These are phyloP conservation scores for Anser cygnoides DNA, from an alignment of 2,113 vertebrate species.

Conservation along the genomic window DNA sequence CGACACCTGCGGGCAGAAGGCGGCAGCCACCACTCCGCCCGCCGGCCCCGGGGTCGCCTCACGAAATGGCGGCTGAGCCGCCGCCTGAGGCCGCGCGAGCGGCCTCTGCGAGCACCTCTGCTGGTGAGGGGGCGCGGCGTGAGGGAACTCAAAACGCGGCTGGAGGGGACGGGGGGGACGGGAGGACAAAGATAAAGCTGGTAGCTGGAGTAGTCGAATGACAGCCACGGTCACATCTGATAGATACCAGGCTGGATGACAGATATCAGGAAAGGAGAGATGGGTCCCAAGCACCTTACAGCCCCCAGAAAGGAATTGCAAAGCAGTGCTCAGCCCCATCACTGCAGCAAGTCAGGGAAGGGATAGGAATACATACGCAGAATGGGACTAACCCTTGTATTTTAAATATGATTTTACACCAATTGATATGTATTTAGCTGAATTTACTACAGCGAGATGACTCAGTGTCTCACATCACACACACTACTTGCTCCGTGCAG, in stretches of 20 bases:
- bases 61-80: neutral
- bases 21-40: too few relatives aligned
- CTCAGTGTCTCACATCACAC: neutral
- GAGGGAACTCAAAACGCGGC: too few relatives aligned
- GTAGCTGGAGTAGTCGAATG: neutral
- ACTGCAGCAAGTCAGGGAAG: neutral
- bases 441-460: neutral
- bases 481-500: neutral
- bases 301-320: accelerated
- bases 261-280: too few relatives aligned
- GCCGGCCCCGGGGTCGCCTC: too few relatives aligned
- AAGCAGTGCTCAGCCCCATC: neutral
- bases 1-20: neutral
- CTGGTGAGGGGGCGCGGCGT: slow-evolving; percentile 65
- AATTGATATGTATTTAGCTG: neutral
- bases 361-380: accelerated
- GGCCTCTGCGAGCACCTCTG: slow-evolving; percentile 84
- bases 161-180: too few relatives aligned
- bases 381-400: neutral
- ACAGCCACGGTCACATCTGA: too few relatives aligned
- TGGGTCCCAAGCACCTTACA: too few relatives aligned
- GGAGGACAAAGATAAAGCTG: neutral
- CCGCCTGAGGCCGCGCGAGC: neutral
- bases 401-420: neutral
- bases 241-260: too few relatives aligned